These are phyloP conservation scores for Porites divaricata DNA, from an alignment of 92 coral and sea anemone species.

Conservation along the genomic window DNA sequence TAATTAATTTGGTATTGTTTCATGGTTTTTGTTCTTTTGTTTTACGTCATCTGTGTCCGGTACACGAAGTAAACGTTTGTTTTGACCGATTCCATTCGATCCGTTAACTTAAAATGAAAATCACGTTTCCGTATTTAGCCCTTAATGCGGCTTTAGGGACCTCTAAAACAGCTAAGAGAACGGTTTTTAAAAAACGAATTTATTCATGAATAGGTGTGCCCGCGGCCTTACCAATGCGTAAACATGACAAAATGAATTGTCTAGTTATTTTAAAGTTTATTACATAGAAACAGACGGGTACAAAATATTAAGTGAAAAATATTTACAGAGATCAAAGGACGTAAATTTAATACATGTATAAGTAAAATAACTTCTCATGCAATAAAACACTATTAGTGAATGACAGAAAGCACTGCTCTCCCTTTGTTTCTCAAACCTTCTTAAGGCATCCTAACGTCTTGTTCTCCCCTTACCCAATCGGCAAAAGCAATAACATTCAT, in stretches of 20 bases:
- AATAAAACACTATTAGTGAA: not conserved
- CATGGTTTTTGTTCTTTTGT: no score
- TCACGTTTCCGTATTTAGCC: no score
- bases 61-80: no score
- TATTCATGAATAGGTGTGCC: no score
- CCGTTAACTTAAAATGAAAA: no score
- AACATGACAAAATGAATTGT: not conserved
- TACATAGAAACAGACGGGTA: not conserved
- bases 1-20: no score
- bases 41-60: no score
- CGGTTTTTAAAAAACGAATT: no score
- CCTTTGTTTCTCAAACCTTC: not conserved
- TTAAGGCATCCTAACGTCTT: not conserved
- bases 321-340: constrained; percentile 23
- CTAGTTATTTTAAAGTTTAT: not conserved
- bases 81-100: no score
- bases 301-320: not conserved
- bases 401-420: not conserved
- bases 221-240: no score
- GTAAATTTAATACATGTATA: not conserved
- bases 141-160: no score
- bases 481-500: not conserved
- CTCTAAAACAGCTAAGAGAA: no score
- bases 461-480: not conserved
- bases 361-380: not conserved